Base-by-base conservation (phyloP, 2,888 invertebrate genomes). In the Sphaerophoria rueppellii region DNA sequence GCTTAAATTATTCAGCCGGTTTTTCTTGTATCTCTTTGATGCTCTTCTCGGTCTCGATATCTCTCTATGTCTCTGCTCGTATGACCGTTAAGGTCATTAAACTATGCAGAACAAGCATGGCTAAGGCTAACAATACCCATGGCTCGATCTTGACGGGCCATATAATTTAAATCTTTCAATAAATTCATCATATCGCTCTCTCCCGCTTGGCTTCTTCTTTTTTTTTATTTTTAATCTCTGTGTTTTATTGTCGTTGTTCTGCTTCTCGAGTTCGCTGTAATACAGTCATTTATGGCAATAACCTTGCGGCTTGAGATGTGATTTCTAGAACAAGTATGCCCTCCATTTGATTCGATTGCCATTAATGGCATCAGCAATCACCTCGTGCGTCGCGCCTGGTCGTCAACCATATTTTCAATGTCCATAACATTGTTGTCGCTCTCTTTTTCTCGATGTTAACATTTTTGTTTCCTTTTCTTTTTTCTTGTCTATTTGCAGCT, bases 401-500 rank as follows among this genome's bases (percentile, higher is more conserved):
- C 11, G 14, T 58, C 35, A 37, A 37, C 0, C 4, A 14, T 14
- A 14, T 32, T 32, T 61, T 61, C 46, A 34, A 32, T 48, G 5
- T 35, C 7, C n/a, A 5, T 58, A 24, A 24, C 24, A 2, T 24
- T 24, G 46, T 48, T 12, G 46, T 65, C 16, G 14, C 6, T 83
- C 69, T 55, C 58, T 73, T 74, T 9, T 57, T 0, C 50, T 58
- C 37, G 46, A 32, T 67, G n/a, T 46, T 69, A 37, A 70, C 40
- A 37, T 54, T 54, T 46, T 4, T n/a, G 48, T 67, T 61, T 72
- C 65, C 65, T 78, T 46, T 54, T 54, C 37, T 7, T 12, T 55
- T 67, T 58, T 72, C 65, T 77, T 87, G 92, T 92, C 92, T 81
- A 77, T 90, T 95, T 95, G 81, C 94, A 96, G 97, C 97, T 92